Base-by-base conservation (phyloP, 2,113 vertebrate species). In the Myiopsitta monachus region DNA sequence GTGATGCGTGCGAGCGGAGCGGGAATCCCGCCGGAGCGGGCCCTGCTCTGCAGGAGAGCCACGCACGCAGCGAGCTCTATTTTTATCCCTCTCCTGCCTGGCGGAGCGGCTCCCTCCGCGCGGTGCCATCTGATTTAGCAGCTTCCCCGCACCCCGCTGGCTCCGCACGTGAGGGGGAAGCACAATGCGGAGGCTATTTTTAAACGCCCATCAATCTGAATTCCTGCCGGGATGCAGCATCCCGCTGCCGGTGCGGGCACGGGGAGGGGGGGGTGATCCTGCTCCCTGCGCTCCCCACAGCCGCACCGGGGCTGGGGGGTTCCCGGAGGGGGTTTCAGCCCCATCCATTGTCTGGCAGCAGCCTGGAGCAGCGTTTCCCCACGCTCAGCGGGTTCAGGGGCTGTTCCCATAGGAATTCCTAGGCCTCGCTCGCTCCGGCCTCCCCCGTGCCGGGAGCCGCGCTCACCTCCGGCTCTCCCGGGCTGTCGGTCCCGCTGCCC, bases 111-210 rank as follows among this genome's bases (percentile, higher is more conserved):
- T 95, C 96, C 90, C 94, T 87, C 88, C n/a, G 88, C 39, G 18
- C 80, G 52, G 93, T 97, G 96, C 91, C 96, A 97, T 96, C 96
- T 80, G 92, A 97, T 97, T 95, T 94, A 96, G 97, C 96, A 96
- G 97, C 92, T 92, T 97, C 96, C 96, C 96, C 44, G 92, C 96
- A 67, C 93, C 97, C 96, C 83, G 94, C 97, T 94, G 97, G 47
- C 92, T 96, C 97, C 43, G 96, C 97, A 96, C 96, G 96, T 96
- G 96, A 97, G 95, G 94, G 96, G 96, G 96, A 96, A 97, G 95
- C 96, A 92, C 92, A 96, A 96, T 97, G 97, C 93, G 79, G 61
- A 88, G 79, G 97, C 96, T 97, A 96, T 96, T 97, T 97, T 96
- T 96, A 96, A 87, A 73, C 84, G 10, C 26, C 92, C 96, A 97